Evolutionary conservation across 2,888 invertebrate genomes (phyloP).

Genomic region (Acanthosepion pharaonis): DNA sequence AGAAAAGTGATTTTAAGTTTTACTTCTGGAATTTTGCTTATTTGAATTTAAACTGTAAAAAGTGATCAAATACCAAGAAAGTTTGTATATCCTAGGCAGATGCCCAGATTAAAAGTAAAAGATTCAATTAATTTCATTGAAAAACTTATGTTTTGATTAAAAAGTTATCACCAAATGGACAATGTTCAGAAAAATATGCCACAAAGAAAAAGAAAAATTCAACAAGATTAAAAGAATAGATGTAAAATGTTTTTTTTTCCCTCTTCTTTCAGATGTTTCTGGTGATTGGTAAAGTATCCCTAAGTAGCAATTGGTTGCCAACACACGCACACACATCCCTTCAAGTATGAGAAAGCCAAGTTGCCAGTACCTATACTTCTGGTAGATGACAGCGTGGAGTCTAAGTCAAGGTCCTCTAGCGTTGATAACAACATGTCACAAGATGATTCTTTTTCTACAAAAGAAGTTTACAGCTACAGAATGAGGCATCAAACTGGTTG

Average conservation of each 20-base stretch:
- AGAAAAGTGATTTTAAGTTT: not conserved
- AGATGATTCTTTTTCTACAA: constrained; percentile 45
- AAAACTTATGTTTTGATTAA: too few relatives aligned
- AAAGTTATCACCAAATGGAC: not conserved
- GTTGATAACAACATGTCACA: constrained; percentile 46
- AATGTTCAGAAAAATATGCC: not conserved
- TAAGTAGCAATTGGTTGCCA: not conserved
- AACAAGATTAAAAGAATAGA: not conserved
- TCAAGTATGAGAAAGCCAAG: constrained; percentile 45
- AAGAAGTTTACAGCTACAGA: constrained; percentile 41
- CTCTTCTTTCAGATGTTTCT: too few relatives aligned
- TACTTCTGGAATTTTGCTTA: not conserved
- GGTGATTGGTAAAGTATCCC: not conserved
- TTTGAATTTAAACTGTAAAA: not conserved
- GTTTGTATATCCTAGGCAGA: too few relatives aligned
- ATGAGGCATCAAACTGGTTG: constrained; percentile 39
- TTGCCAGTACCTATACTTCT: constrained; percentile 42
- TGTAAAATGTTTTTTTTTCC: too few relatives aligned
- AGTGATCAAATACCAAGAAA: not conserved
- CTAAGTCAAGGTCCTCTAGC: constrained; percentile 47
- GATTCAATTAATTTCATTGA: too few relatives aligned
- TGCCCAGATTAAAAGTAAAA: too few relatives aligned
- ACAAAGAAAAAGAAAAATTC: not conserved
- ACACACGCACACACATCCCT: constrained; percentile 38
- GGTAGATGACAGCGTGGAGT: constrained; percentile 45